These are phyloP conservation scores for Sebastolobus alascanus DNA, from an alignment of 2,797 vertebrate species.

Conservation along the genomic window DNA sequence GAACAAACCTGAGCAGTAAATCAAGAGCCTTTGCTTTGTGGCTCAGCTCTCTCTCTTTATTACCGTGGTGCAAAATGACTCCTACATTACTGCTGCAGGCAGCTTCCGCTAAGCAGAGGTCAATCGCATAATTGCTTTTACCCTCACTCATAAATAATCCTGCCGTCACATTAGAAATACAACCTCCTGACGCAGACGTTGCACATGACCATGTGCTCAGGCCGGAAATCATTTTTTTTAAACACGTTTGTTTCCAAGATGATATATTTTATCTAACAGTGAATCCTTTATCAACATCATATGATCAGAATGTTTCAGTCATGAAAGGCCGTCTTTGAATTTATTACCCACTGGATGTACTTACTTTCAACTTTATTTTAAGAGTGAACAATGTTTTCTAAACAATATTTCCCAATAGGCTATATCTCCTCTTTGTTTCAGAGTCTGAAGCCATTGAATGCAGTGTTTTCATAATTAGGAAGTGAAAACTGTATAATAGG, in stretches of 20 bases:
- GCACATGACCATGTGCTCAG: neutral
- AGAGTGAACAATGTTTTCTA: neutral
- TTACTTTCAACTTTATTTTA: neutral
- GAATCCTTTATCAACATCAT: slow-evolving; percentile 1
- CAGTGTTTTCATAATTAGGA: neutral
- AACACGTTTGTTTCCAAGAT: neutral
- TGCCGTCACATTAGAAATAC: slow-evolving; percentile 41
- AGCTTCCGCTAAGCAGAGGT: slow-evolving; percentile 56
- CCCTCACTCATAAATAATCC: slow-evolving; percentile 61
- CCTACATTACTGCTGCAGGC: slow-evolving; percentile 55
- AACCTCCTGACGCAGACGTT: slow-evolving; percentile 24
- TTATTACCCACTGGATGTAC: neutral
- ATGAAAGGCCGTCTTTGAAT: neutral
- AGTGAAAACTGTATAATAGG: neutral
- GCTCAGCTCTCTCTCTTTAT: slow-evolving; percentile 50
- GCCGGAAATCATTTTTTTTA: neutral
- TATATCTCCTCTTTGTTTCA: neutral
- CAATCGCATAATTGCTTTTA: slow-evolving; percentile 71
- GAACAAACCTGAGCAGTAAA: slow-evolving; percentile 43
- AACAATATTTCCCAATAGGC: neutral
- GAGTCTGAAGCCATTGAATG: neutral
- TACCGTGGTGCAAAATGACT: slow-evolving; percentile 53
- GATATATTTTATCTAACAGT: neutral
- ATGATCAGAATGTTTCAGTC: neutral
- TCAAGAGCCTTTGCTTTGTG: slow-evolving; percentile 42